Percentiles rank a stretch among this genome's conserved stretches.
Conservation (phyloP, 2,888 invertebrate genomes). For the Rhagonycha lutea region DNA sequence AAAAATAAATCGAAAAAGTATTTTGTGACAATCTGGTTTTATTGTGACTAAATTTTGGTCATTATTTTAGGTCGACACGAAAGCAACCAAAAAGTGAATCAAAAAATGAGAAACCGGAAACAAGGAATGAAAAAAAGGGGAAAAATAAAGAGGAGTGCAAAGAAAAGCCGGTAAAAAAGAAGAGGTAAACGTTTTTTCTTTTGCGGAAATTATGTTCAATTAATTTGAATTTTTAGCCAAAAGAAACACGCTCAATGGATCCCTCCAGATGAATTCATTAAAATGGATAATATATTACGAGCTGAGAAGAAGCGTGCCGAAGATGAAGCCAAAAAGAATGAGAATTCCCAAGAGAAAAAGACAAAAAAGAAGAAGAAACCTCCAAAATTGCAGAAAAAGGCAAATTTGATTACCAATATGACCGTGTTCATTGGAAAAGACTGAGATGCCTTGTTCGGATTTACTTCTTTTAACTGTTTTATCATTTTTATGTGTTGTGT, state of each 20-base stretch:
- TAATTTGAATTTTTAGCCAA: slow-evolving; percentile 16
- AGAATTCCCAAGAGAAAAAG: slow-evolving; percentile 31
- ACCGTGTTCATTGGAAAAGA: slow-evolving; percentile 37
- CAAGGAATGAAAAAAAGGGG: slow-evolving; percentile 35
- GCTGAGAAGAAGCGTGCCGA: slow-evolving; percentile 45
- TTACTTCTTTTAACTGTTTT: slow-evolving; percentile 16
- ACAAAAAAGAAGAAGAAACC: slow-evolving; percentile 47
- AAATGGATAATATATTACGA: slow-evolving; percentile 29
- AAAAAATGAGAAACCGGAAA: slow-evolving; percentile 38
- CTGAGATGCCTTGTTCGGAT: slow-evolving; percentile 19
- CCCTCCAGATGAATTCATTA: slow-evolving; percentile 32
- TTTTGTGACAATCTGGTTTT: neutral
- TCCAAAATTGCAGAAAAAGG: slow-evolving; percentile 46
- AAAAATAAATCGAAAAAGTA: neutral
- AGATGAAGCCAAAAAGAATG: slow-evolving; percentile 37
- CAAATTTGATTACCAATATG: slow-evolving; percentile 41
- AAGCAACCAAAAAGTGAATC: slow-evolving; percentile 27
- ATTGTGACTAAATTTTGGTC: neutral
- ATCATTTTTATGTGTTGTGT: slow-evolving; percentile 1
- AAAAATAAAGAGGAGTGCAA: slow-evolving; percentile 36
- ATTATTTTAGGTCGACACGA: neutral
- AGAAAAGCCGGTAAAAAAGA: slow-evolving; percentile 40
- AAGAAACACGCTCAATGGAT: slow-evolving; percentile 19
- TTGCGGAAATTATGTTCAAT: neutral
- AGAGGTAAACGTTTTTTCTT: slow-evolving; percentile 42